Evolutionary conservation across 2,888 invertebrate species (phyloP), one percentile per base, ranked within the genome.

Genomic region (Cryptophagus acutangulus): DNA sequence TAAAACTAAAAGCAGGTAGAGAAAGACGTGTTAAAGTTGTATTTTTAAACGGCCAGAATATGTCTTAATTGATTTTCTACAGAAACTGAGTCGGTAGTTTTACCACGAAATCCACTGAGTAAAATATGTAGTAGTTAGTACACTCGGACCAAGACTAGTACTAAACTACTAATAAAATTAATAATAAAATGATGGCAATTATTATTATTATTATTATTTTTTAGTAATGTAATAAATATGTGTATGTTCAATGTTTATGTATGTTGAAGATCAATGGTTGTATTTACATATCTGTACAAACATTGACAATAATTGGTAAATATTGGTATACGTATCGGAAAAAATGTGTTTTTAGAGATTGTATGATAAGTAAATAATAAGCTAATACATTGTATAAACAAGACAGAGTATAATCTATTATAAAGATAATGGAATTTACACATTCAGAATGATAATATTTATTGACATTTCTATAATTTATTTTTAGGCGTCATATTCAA

Each of bases 381-480:
- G 46, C 41, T 50, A 50, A 50, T 45, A 40, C 31, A 30, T 29
- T 41, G 20, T 17, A 36, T 25, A 36, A 46, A 46, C 40, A 43
- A 29, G 33, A 43, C 40, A 45, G 46, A n/a, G n/a, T n/a, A n/a
- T 48, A 52, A 52, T 49, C 47, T 46, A 42, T 48, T 45, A 40
- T 52, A 51, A 49, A 52, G 52, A 52, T 52, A 52, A 51, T 48
- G 47, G 46, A 48, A 48, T 54, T 52, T 54, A 54, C 51, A 53
- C 51, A 45, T 51, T 48, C 45, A 42, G 46, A 52, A 38, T 41
- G 17, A 41, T n/a, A n/a, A n/a, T n/a, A n/a, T n/a, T n/a, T n/a
- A 36, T n/a, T n/a, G n/a, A 16, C 3, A 14, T 31, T 10, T 31
- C 12, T 12, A 3, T 10, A 14, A 16, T 20, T 6, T 20, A 8